phyloP scores from a whole-genome alignment of 1,140 invertebrate genomes.

The Trinorchestia longiramus region DNA sequence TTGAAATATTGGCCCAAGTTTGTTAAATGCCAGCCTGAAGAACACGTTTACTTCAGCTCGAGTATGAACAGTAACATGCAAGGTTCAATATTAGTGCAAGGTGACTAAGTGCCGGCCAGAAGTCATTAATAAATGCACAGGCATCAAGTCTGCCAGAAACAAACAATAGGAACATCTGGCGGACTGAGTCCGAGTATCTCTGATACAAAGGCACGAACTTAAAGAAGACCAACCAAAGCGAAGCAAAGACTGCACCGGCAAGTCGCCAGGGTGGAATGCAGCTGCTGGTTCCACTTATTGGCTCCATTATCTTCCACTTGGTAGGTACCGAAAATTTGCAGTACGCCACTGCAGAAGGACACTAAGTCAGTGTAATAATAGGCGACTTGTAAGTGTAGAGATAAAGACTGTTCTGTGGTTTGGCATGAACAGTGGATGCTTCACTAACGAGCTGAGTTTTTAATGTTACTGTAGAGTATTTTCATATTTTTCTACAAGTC shows the following conservation, averaged over 20 bases:
- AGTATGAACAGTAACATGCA: not conserved
- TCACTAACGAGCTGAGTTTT: too few relatives aligned
- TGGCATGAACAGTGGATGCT: too few relatives aligned
- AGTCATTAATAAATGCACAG: not conserved
- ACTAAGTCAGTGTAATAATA: too few relatives aligned
- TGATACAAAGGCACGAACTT: not conserved
- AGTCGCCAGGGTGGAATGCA: not conserved
- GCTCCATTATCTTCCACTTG: not conserved
- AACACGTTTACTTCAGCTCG: not conserved
- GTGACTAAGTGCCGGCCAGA: not conserved
- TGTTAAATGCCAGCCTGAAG: not conserved
- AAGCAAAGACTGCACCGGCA: not conserved
- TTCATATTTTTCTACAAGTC: too few relatives aligned
- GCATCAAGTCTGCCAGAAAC: not conserved
- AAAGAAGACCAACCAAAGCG: not conserved
- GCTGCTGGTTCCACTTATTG: not conserved
- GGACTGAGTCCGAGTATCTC: not conserved
- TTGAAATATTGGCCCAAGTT: not conserved
- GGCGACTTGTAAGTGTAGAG: too few relatives aligned
- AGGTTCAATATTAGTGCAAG: not conserved
- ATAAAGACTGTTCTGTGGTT: too few relatives aligned
- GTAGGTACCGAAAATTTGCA: not conserved
- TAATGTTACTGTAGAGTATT: too few relatives aligned
- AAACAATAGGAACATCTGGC: not conserved
- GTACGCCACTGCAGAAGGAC: too few relatives aligned